Evolutionary conservation across 2,888 invertebrate species (phyloP), one percentile per base, ranked within the genome.

Genomic region (Nymphalis c-album): DNA sequence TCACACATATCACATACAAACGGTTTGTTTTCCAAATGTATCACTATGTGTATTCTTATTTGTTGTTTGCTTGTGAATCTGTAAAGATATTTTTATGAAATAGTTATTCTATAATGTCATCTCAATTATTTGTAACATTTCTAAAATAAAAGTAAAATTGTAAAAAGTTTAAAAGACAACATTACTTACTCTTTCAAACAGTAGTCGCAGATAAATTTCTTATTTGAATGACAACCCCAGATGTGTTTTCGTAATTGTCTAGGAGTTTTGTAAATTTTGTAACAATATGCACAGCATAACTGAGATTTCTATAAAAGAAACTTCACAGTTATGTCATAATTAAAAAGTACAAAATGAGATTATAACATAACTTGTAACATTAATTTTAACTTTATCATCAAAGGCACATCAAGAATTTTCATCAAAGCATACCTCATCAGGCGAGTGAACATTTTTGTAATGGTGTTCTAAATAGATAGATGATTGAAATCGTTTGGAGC

Each of bases 111-210:
- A 51, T 20, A 51, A 22, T 3, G 18, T 20, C 13, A 22, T 0
- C 7, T 18, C 40, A 40, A 40, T 4, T 13, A 13, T 40, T 10
- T 40, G 13, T 13, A 13, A 40, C 13, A 13, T 13, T 13, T 13
- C 40, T 40, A 40, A 40, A 10, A 40, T 10, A 40, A 13, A 40
- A 13, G 3, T 13, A 13, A 40, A 40, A 40, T 40, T 3, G 26
- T 26, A 26, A 26, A 26, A 26, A 31, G 35, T 10, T 40, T 40
- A n/a, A 45, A 48, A 18, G 22, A n/a, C 17, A 31, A 58, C 13
- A 62, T 20, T 72, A 76, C 78, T 78, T 73, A 88, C 89, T 74
- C 69, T 80, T 85, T 86, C 35, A 78, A 77, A 72, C 89, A 89
- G 60, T 78, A 63, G 69, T 88, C 84, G 70, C 89, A 89, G 60